phyloP scores from a whole-genome alignment of 37 sponge, comb jelly and placozoan species.

The Halisarca cf. caerulea region DNA sequence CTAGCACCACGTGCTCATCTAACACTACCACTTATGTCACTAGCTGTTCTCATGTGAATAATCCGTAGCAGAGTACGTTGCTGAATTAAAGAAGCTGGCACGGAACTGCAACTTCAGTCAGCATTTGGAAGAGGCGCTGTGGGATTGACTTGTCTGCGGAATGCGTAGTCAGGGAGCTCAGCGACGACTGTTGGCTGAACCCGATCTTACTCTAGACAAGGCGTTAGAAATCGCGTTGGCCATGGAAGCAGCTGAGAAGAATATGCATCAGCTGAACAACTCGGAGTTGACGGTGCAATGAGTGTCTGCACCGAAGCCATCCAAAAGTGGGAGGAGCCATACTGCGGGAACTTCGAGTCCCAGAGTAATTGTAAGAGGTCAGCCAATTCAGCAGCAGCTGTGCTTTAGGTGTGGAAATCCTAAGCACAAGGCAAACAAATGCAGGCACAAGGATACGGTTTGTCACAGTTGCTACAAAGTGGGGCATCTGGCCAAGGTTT shows the following conservation, averaged over 20 bases:
- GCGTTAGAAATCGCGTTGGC: not conserved
- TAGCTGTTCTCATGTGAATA: too few relatives aligned
- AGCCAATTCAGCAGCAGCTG: not conserved
- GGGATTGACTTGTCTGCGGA: slow-evolving; percentile 1
- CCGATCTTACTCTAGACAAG: not conserved
- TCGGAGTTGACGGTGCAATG: not conserved
- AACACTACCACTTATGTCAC: too few relatives aligned
- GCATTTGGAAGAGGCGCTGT: not conserved
- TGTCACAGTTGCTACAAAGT: slow-evolving; percentile 1
- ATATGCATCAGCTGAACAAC: not conserved
- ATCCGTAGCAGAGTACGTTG: slow-evolving; percentile 6
- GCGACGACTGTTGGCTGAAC: not conserved
- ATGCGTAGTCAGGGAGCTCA: not conserved
- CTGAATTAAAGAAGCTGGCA: slow-evolving; percentile 7
- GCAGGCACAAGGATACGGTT: slow-evolving; percentile 6
- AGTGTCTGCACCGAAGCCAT: not conserved
- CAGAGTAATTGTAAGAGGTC: not conserved
- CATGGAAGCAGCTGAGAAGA: slow-evolving; percentile 7
- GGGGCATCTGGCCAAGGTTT: not conserved
- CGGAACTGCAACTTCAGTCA: not conserved
- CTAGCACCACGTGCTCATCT: too few relatives aligned
- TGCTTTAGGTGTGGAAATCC: slow-evolving; percentile 12
- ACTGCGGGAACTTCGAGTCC: too few relatives aligned
- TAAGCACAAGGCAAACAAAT: not conserved
- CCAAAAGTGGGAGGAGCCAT: too few relatives aligned